A percentile compares a stretch with the other conserved stretches of the same genome.
phyloP scores from a whole-genome alignment of 1,140 invertebrate species.

The Calliopsis andreniformis region DNA sequence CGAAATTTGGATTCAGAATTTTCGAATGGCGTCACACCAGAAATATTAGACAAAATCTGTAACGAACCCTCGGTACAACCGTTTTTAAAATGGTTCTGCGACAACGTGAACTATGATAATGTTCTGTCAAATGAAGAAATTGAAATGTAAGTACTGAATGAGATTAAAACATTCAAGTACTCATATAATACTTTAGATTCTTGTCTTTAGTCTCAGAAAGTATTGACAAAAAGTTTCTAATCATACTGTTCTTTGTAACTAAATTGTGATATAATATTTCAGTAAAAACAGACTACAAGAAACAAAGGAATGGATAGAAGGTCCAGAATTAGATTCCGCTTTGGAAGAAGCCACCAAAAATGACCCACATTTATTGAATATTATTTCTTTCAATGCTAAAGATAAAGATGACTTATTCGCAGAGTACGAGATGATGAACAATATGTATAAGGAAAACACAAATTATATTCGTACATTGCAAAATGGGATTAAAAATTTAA shows the following conservation, averaged over 20 bases:
- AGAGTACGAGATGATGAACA: conserved; percentile 66
- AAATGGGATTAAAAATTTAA: conserved; percentile 69
- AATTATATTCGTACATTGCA: conserved; percentile 70
- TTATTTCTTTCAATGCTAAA: conserved; percentile 56
- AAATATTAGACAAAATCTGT: conserved; percentile 44
- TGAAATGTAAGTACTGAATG: conserved; percentile 66
- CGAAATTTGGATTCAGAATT: conserved; percentile 64
- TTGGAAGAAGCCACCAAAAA: conserved; percentile 67
- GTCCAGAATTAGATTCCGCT: conserved; percentile 68
- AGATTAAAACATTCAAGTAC: not conserved
- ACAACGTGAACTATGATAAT: conserved; percentile 71
- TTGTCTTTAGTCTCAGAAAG: too few relatives aligned
- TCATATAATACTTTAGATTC: conserved; percentile 30
- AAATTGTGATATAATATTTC: conserved; percentile 7
- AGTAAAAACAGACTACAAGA: conserved; percentile 70
- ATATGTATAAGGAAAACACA: conserved; percentile 68
- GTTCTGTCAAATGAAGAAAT: conserved; percentile 69
- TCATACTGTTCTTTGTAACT: too few relatives aligned
- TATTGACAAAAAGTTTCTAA: too few relatives aligned
- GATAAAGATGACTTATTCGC: conserved; percentile 45
- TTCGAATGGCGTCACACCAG: conserved; percentile 28
- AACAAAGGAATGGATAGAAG: conserved; percentile 66
- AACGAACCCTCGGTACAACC: conserved; percentile 52
- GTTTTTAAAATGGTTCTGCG: conserved; percentile 77
- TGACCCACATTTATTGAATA: conserved; percentile 70